Evolutionary conservation across 2,797 vertebrate genomes (phyloP), one percentile per base, ranked within the genome.

Genomic region (Brachymystax lenok): DNA sequence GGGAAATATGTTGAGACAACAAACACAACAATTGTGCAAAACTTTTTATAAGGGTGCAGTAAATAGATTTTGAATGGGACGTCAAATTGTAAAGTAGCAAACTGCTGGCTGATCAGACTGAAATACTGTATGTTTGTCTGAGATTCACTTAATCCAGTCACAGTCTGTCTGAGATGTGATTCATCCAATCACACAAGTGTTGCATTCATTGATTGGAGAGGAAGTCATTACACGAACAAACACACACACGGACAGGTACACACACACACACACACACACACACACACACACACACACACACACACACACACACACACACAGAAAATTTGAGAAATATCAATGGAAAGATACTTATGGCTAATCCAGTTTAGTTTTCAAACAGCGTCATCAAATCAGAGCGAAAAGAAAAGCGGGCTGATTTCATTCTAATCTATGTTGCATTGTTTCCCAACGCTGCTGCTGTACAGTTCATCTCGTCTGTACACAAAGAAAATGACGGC

Each of bases 281-380:
- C 78, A 76, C 69, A 73, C 54, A 56, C 40, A 64, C 73, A 52
- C 70, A 46, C 67, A 70, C 71, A 56, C 56, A 74, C 35, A 56
- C 75, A 33, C 21, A 14, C 66, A 14, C 69, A 5, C 3, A 21
- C 24, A 24, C 24, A 24, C 24, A 63, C 17, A 24, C 40, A 4
- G 21, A 33, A 46, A 13, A 40, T 64, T 24, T 8, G 6, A 87
- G 77, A 83, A 81, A 82, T 77, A 89, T 79, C 85, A 77, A 82
- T 89, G 80, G 87, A 85, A 89, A 91, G 82, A 87, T 83, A 85
- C 78, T 79, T 84, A 87, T 88, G 89, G 85, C 87, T 88, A 90
- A 89, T 90, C 86, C 84, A 88, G 87, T 91, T 90, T 89, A 81
- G 76, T 85, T 86, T 84, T 81, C 82, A 85, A 90, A 90, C 84